Evolutionary conservation across 2,797 vertebrate species (phyloP).

Genomic region (Scyliorhinus canicula): DNA sequence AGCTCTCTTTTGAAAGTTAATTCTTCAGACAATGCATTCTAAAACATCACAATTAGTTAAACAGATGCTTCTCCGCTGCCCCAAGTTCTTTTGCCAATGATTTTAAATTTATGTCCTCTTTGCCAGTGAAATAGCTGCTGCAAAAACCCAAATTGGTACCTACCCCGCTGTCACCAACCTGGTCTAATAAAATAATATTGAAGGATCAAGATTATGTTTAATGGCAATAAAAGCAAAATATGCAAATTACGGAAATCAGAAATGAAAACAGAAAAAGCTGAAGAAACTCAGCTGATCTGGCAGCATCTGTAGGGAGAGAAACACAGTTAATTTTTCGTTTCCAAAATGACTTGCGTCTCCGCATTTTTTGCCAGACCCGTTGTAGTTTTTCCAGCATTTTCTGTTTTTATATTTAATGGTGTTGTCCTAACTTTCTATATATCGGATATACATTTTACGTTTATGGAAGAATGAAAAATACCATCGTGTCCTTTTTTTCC

Average conservation of each 20-base stretch:
- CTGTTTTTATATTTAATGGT: background rate
- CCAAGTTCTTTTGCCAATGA: background rate
- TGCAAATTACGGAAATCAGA: too few species aligned
- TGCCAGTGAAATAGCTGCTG: background rate
- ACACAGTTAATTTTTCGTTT: too few species aligned
- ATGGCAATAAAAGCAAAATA: background rate
- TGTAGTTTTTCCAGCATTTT: too few species aligned
- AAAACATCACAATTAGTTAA: background rate
- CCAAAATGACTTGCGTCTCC: too few species aligned
- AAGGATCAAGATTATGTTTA: background rate
- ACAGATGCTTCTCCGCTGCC: background rate
- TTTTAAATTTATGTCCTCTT: background rate
- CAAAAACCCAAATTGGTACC: background rate
- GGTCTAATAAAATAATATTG: background rate
- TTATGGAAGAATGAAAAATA: background rate
- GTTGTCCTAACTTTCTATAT: too few species aligned
- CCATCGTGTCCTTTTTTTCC: background rate
- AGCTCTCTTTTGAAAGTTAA: background rate
- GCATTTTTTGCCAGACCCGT: too few species aligned
- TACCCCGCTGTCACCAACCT: background rate
- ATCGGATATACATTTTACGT: background rate
- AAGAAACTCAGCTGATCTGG: too few species aligned
- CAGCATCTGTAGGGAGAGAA: too few species aligned
- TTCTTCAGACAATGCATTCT: background rate
- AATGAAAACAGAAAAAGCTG: too few species aligned